These are phyloP conservation scores for Xiphias gladius DNA, from an alignment of 2,113 vertebrate genomes.

Conservation along the genomic window DNA sequence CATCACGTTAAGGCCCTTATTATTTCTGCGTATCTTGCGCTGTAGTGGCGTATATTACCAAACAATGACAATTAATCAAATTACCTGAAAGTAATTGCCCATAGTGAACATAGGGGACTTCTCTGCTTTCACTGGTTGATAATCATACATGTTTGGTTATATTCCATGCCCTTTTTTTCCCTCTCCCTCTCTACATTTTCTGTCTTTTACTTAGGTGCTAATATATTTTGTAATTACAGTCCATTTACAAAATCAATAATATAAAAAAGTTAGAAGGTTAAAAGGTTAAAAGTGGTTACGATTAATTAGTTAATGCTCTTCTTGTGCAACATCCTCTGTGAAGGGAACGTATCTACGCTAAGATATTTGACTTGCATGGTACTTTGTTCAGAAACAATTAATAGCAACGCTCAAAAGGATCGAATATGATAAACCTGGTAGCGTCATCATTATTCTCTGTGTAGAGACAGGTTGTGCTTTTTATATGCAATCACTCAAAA, in stretches of 20 bases:
- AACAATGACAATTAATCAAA: not conserved
- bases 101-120: not conserved
- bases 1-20: too few species aligned
- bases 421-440: constrained; percentile 28
- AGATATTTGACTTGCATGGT: constrained; percentile 17
- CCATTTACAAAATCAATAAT: constrained; percentile 1
- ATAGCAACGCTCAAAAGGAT: constrained; percentile 41
- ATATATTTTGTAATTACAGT: not conserved
- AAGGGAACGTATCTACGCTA: not conserved
- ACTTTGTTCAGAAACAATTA: constrained; percentile 24
- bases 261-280: not conserved
- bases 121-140: not conserved
- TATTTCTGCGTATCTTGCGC: not conserved
- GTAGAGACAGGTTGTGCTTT: constrained; percentile 58
- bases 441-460: constrained; percentile 22
- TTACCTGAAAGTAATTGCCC: not conserved
- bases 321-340: constrained; percentile 14
- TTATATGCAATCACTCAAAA: constrained; percentile 33
- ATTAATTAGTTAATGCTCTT: not conserved
- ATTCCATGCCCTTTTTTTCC: not conserved
- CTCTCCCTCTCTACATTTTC: not conserved
- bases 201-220: not conserved
- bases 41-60: not conserved
- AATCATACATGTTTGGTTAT: not conserved
- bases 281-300: not conserved